Percentiles rank a stretch among this genome's conserved stretches.
Conservation (phyloP, 2,113 vertebrate genomes). For the Pedionomus torquatus region DNA sequence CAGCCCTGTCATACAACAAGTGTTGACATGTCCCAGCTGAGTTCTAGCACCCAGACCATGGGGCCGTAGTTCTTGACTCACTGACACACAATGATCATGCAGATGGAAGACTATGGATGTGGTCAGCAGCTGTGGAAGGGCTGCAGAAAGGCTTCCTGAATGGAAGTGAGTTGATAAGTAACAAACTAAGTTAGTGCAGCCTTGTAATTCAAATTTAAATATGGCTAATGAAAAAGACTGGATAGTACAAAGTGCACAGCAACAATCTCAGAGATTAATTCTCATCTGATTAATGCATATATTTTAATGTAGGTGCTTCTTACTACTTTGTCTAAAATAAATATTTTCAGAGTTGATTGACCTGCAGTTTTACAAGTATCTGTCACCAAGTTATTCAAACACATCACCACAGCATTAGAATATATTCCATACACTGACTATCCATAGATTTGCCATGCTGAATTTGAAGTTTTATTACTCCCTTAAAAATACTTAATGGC, state of each 20-base stretch:
- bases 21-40: background rate
- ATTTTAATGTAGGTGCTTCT: background rate
- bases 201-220: background rate
- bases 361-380: background rate
- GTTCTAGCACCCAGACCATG: background rate
- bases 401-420: background rate
- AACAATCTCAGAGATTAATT: background rate
- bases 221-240: background rate
- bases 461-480: background rate
- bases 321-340: background rate
- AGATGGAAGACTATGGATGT: background rate
- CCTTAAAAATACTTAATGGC: background rate
- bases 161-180: background rate
- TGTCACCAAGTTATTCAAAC: background rate
- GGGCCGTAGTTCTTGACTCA: background rate
- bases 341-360: background rate
- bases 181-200: background rate
- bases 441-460: background rate
- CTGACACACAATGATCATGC: no score
- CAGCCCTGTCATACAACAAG: background rate
- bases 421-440: background rate
- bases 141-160: background rate
- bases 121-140: background rate
- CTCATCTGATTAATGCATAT: background rate
- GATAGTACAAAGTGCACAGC: background rate